A percentile compares a stretch with the other conserved stretches of the same genome.
phyloP scores from a whole-genome alignment of 2,797 vertebrate genomes.

The Chelon auratus region DNA sequence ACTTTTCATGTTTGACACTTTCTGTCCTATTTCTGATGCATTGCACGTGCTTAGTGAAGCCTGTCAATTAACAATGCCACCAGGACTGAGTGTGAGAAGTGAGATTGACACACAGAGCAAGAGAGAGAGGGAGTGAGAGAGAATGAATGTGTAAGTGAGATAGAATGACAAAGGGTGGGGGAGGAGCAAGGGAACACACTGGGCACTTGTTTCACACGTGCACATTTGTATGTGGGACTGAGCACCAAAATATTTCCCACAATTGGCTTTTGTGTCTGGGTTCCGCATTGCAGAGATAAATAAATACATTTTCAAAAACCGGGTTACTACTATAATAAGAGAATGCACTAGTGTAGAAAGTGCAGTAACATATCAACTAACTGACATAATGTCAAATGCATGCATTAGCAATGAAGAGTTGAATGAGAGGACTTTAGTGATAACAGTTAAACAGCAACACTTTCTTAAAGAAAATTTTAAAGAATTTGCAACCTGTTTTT shows the following conservation, averaged over 20 bases:
- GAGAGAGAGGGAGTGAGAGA: background rate
- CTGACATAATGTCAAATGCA: constrained; percentile 2
- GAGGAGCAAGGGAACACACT: constrained; percentile 56
- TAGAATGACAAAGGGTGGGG: constrained; percentile 26
- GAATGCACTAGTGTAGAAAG: constrained; percentile 20
- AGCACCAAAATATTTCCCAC: constrained; percentile 55
- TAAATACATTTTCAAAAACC: constrained; percentile 1
- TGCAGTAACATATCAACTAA: constrained; percentile 12
- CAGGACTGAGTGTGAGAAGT: constrained; percentile 37
- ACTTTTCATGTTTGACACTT: background rate
- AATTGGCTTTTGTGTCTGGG: constrained; percentile 45
- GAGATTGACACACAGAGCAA: background rate
- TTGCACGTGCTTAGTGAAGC: constrained; percentile 34
- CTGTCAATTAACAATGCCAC: constrained; percentile 44
- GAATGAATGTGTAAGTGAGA: constrained; percentile 1
- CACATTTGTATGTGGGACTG: constrained; percentile 38
- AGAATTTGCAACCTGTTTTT: background rate
- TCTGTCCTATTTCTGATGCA: background rate
- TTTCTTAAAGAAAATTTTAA: too few species aligned
- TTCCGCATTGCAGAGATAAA: background rate
- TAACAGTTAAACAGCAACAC: background rate
- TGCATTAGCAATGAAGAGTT: background rate
- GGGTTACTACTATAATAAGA: background rate
- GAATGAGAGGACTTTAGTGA: background rate
- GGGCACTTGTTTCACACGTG: constrained; percentile 67